Conservation (phyloP, 1,140 invertebrate genomes). For the Carcinoscorpius rotundicauda region DNA sequence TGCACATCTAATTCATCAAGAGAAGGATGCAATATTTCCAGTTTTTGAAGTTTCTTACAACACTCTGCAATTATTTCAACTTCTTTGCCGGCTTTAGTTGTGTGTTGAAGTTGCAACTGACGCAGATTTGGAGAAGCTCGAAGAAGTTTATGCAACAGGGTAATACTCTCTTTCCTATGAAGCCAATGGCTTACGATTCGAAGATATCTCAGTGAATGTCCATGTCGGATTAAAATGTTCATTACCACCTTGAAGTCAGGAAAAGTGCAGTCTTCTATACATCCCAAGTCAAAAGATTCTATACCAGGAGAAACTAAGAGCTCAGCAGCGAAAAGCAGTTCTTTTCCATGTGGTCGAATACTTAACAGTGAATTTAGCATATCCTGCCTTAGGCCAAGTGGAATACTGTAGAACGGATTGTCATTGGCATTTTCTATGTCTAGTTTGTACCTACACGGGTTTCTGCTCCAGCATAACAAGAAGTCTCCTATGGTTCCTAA, state of each 20-base stretch:
- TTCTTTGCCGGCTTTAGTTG: constrained; percentile 9
- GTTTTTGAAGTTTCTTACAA: constrained; percentile 16
- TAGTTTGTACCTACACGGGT: constrained; percentile 9
- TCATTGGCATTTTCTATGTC: constrained; percentile 3
- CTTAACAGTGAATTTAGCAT: constrained; percentile 21
- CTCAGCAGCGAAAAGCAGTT: constrained; percentile 16
- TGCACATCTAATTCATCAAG: constrained; percentile 17
- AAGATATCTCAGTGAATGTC: constrained; percentile 13
- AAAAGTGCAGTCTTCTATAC: constrained; percentile 20
- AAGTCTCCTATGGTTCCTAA: constrained; percentile 13
- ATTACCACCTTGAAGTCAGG: constrained; percentile 16
- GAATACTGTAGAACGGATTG: constrained; percentile 18
- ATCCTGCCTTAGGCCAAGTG: constrained; percentile 19
- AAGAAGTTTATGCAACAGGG: constrained; percentile 7
- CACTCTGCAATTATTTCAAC: constrained; percentile 13
- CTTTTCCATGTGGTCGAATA: constrained; percentile 16
- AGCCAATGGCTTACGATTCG: constrained; percentile 20
- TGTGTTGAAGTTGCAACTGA: constrained; percentile 19
- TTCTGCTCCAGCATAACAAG: constrained; percentile 18
- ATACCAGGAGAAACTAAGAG: constrained; percentile 19
- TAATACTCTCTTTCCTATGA: constrained; percentile 6
- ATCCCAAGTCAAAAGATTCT: constrained; percentile 20
- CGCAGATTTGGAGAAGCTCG: constrained; percentile 12
- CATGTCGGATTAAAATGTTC: constrained; percentile 8
- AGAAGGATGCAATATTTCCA: constrained; percentile 23